A percentile compares a stretch with the other conserved stretches of the same genome.
Conservation (phyloP, 2,113 vertebrate species). For the Chinchilla lanigera region DNA sequence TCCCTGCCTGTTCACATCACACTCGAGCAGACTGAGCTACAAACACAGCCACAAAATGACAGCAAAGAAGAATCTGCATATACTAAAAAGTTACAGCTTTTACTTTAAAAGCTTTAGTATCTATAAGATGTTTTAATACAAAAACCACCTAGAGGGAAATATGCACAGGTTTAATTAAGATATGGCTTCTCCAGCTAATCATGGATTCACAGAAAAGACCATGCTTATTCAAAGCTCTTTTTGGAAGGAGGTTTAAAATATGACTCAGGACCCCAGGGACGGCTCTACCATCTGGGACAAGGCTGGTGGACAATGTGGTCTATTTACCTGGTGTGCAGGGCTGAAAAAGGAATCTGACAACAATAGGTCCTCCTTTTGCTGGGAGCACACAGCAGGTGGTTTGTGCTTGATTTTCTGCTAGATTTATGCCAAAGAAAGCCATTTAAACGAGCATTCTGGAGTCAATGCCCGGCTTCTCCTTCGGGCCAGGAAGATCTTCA, state of each 20-base stretch:
- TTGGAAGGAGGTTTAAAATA: background rate
- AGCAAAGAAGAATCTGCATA: background rate
- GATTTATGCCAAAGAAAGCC: slow-evolving; percentile 66
- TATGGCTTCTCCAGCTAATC: background rate
- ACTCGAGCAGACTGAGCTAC: background rate
- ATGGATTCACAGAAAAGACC: background rate
- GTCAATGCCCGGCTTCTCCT: slow-evolving; percentile 59
- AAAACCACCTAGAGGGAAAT: background rate
- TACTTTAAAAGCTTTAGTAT: background rate
- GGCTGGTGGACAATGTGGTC: background rate
- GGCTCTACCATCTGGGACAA: slow-evolving; percentile 29
- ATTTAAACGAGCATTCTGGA: slow-evolving; percentile 52
- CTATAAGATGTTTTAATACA: background rate
- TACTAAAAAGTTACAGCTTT: background rate
- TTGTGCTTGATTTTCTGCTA: slow-evolving; percentile 61
- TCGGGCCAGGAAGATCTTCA: slow-evolving; percentile 66
- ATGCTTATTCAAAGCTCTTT: background rate
- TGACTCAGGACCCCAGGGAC: slow-evolving; percentile 20
- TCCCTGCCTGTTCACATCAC: background rate
- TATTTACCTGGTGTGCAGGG: background rate
- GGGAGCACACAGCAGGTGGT: slow-evolving; percentile 12
- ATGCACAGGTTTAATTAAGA: background rate
- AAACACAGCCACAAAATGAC: background rate
- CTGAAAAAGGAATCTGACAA: background rate
- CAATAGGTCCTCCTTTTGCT: background rate